Evolutionary conservation across 2,888 invertebrate genomes (phyloP), one percentile per base, ranked within the genome.

Genomic region (Elaeidobius kamerunicus): DNA sequence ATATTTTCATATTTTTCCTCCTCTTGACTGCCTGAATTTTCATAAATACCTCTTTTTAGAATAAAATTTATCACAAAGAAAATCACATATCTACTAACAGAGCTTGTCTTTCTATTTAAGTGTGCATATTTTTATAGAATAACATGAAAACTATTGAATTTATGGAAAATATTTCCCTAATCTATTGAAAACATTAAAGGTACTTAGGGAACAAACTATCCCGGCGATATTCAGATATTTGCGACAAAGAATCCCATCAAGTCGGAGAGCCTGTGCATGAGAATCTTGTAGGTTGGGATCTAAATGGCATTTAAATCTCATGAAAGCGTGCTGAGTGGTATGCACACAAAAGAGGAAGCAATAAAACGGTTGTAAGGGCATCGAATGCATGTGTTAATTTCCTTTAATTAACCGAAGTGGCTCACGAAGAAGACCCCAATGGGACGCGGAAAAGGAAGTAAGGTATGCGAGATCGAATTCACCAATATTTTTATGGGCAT

Each of bases 271-370:
- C 15, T n/a, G n/a, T n/a, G 35, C 40, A 45, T 45, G 46, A 41
- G 52, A 47, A 47, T 19, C 47, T 47, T 36, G 36, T 46, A 52
- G 42, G 36, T 35, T 52, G 41, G 20, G 23, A 44, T 48, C 53
- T 48, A 43, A 48, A 44, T 53, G 43, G 53, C 53, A 44, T 48
- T 48, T 48, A 53, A 53, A 48, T 53, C 48, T 42, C 18, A 27
- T 20, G 15, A 53, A 38, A 53, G 53, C 53, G 53, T 53, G 53
- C 53, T 53, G 44, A 53, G 48, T 48, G 48, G 48, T 53, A 48
- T 43, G 47, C 48, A 42, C 48, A 53, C 48, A 48, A 48, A 53
- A 53, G 48, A 53, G 53, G 53, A 53, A 53, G 48, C 53, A 48
- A 53, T 48, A 43, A 53, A 53, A 53, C 42, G 30, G 44, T 48